Evolutionary conservation across 1,140 invertebrate genomes (phyloP).

Genomic region (Sarcophaga bullata): DNA sequence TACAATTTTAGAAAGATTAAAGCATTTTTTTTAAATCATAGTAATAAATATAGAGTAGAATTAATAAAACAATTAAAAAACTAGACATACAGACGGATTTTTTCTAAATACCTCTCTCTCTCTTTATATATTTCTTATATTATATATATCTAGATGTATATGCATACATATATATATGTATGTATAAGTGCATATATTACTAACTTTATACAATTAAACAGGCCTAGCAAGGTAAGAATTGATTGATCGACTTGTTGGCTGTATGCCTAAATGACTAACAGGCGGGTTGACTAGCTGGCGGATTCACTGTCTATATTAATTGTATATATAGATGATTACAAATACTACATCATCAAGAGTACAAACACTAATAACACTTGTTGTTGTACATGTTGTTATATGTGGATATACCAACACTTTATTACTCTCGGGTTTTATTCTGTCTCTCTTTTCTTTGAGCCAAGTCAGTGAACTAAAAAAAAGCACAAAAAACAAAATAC

Average conservation of each 20-base stretch:
- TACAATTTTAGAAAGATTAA: too few relatives aligned
- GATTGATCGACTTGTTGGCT: slow-evolving; percentile 30
- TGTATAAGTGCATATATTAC: slow-evolving; percentile 26
- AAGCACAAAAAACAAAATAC: not conserved
- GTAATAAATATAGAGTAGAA: too few relatives aligned
- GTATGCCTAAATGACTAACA: not conserved
- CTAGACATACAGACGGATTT: too few relatives aligned
- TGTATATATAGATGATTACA: not conserved
- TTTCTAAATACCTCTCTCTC: too few relatives aligned
- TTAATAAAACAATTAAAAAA: too few relatives aligned
- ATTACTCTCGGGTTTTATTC: not conserved
- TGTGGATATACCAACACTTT: not conserved
- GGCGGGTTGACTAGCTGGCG: not conserved
- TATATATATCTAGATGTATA: too few relatives aligned
- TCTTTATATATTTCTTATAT: too few relatives aligned
- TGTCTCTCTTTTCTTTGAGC: not conserved
- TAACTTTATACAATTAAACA: slow-evolving; percentile 30
- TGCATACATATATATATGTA: not conserved
- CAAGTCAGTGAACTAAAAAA: slow-evolving; percentile 33
- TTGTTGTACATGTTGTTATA: not conserved
- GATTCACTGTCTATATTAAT: not conserved
- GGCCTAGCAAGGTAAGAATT: slow-evolving; percentile 30
- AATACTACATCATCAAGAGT: not conserved
- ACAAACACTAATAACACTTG: slow-evolving; percentile 1
- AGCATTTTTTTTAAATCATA: too few relatives aligned